Conservation (phyloP, 2,113 vertebrate genomes). For the Talpa occidentalis region DNA sequence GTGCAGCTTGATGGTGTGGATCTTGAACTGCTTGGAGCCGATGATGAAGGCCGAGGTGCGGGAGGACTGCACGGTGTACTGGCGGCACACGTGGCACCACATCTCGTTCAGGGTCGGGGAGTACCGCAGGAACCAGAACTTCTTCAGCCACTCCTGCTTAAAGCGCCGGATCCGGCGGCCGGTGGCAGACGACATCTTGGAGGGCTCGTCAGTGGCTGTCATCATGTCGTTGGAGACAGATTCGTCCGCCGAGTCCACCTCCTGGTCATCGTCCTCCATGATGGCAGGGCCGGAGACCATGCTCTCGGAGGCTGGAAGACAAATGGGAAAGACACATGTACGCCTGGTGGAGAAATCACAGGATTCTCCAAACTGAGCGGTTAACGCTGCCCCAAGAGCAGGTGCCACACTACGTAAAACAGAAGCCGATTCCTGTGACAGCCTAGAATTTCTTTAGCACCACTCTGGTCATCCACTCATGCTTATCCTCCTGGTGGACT, state of each 20-base stretch:
- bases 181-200: constrained; percentile 89
- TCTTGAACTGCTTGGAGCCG: constrained; percentile 98
- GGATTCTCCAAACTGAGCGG: neutral
- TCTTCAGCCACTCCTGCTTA: constrained; percentile 98
- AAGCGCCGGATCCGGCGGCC: constrained; percentile 95
- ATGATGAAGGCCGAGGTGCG: constrained; percentile 97
- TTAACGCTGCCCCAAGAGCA: accelerated
- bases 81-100: constrained; percentile 99
- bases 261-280: constrained; percentile 95
- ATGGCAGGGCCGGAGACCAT: constrained; percentile 91
- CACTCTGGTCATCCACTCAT: neutral
- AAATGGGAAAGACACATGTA: constrained; percentile 56
- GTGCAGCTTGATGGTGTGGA: constrained; percentile 98
- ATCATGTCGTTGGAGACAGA: constrained; percentile 94
- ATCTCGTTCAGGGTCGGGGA: constrained; percentile 97
- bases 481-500: neutral
- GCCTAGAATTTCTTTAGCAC: neutral
- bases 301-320: constrained; percentile 90
- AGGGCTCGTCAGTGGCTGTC: constrained; percentile 91
- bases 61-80: constrained; percentile 97
- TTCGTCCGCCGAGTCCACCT: constrained; percentile 96
- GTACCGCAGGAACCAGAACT: constrained; percentile 99
- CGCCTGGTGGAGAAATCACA: accelerated
- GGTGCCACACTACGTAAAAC: accelerated
- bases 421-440: neutral